Conservation (phyloP, 2,113 vertebrate species). For the Ammodramus savannarum region DNA sequence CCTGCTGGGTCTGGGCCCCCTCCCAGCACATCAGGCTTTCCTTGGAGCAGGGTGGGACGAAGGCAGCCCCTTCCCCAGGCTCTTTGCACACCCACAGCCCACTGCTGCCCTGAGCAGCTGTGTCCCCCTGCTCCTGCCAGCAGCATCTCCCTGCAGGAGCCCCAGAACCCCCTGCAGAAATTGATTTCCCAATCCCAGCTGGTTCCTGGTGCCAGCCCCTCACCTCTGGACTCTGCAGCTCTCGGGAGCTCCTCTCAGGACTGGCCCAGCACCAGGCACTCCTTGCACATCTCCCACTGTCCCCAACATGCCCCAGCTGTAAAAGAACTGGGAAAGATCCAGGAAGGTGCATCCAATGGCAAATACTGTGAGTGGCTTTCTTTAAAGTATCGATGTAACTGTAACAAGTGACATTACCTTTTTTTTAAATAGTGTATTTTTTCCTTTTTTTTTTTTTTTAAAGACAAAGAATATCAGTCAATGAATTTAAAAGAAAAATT, state of each 20-base stretch:
- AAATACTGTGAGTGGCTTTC: conserved; percentile 58
- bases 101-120: background rate
- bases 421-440: conserved; percentile 75
- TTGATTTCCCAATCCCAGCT: fast-evolving
- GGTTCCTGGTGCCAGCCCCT: background rate
- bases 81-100: background rate
- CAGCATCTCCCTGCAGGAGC: background rate
- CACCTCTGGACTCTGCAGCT: background rate
- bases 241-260: background rate
- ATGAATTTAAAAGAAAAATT: conserved; percentile 71
- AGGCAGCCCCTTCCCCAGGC: background rate
- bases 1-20: background rate
- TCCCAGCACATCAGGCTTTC: background rate
- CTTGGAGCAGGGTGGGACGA: background rate
- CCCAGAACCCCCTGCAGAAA: background rate
- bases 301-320: background rate
- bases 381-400: conserved; percentile 66
- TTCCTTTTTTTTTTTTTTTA: conserved; percentile 52
- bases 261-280: background rate
- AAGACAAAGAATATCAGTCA: conserved; percentile 58
- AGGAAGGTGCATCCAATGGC: background rate
- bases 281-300: background rate
- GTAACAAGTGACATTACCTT: conserved; percentile 73
- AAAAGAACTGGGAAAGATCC: background rate
- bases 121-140: background rate